phyloP scores from a whole-genome alignment of 2,888 invertebrate genomes.

The Drosophila robusta region DNA sequence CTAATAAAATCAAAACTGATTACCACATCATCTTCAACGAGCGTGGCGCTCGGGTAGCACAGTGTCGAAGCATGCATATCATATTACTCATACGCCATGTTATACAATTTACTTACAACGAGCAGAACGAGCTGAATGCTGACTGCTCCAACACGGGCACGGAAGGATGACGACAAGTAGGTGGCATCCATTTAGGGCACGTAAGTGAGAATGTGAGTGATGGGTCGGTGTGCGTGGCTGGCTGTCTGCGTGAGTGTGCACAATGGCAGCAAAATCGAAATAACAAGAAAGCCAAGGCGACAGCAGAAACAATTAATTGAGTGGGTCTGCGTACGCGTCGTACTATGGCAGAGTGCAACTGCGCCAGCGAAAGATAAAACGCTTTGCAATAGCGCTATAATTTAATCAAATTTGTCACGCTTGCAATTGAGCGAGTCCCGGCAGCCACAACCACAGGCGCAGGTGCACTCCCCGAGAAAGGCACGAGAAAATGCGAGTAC shows the following conservation, averaged over 20 bases:
- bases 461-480: neutral
- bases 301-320: conserved; percentile 77
- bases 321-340: conserved; percentile 61
- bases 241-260: conserved; percentile 27
- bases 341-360: conserved; percentile 61
- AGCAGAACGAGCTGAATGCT: conserved; percentile 71
- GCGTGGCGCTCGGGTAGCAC: conserved; percentile 26
- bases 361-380: conserved; percentile 72
- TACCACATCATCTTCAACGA: conserved; percentile 76
- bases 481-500: neutral
- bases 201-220: conserved; percentile 28
- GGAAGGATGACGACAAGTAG: conserved; percentile 57
- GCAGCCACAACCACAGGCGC: conserved; percentile 1
- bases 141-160: conserved; percentile 38
- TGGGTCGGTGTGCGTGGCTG: conserved; percentile 29
- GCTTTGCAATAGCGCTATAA: conserved; percentile 79
- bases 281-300: conserved; percentile 30
- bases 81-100: conserved; percentile 79
- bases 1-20: conserved; percentile 81
- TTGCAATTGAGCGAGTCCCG: conserved; percentile 71
- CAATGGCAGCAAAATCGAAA: conserved; percentile 53
- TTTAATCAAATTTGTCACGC: conserved; percentile 82
- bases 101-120: conserved; percentile 75
- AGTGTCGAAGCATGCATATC: conserved; percentile 74
- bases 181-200: conserved; percentile 52